Conservation (phyloP, 2,113 vertebrate genomes). For the Leucopsar rothschildi region DNA sequence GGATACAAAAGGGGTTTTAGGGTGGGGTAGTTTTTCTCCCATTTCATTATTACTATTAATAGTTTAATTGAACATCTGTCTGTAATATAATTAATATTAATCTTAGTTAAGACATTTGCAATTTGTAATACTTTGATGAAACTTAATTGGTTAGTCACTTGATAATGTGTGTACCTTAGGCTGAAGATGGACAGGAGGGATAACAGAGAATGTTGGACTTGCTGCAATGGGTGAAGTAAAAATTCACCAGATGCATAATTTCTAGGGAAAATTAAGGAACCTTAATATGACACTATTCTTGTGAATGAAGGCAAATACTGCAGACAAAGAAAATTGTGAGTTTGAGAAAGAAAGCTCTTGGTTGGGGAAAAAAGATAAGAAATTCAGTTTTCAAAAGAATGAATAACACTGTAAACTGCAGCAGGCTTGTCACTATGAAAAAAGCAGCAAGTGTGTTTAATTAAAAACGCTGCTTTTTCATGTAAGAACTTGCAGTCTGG, state of each 20-base stretch:
- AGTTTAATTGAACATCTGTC: background rate
- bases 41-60: background rate
- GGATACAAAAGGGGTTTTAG: background rate
- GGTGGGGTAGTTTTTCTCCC: background rate
- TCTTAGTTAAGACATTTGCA: background rate
- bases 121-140: background rate
- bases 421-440: background rate
- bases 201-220: background rate
- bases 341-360: background rate
- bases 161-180: background rate
- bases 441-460: background rate
- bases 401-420: background rate
- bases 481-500: background rate
- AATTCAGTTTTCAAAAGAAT: background rate
- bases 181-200: background rate
- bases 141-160: background rate
- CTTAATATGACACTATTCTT: background rate
- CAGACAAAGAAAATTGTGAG: background rate
- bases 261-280: background rate
- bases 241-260: background rate
- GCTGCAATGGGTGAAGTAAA: background rate
- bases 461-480: conserved; percentile 33
- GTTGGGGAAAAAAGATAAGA: background rate
- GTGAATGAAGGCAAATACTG: background rate
- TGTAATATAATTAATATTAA: background rate